A percentile compares a stretch with the other conserved stretches of the same genome.
Conservation (phyloP, 2,113 vertebrate species). For the Zosterops japonicus region DNA sequence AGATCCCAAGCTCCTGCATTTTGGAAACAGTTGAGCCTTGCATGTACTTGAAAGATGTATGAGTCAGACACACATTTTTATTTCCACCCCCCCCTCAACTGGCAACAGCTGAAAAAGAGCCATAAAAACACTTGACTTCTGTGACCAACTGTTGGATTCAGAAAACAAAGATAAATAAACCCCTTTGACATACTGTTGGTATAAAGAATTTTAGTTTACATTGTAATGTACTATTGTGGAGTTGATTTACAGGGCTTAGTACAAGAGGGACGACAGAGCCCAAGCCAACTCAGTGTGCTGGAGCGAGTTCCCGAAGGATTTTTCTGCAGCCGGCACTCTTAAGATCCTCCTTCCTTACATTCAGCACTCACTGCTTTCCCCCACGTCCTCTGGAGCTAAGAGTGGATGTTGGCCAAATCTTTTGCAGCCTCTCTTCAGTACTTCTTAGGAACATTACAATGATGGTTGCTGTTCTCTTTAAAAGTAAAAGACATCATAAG, state of each 20-base stretch:
- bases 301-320: conserved; percentile 5
- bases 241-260: conserved; percentile 62
- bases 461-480: conserved; percentile 54
- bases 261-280: conserved; percentile 57
- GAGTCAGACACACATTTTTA: conserved; percentile 78
- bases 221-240: conserved; percentile 77
- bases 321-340: conserved; percentile 33
- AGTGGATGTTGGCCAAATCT: conserved; percentile 6
- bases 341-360: conserved; percentile 33
- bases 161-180: conserved; percentile 51
- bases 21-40: conserved; percentile 77
- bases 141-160: conserved; percentile 92
- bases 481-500: neutral
- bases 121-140: conserved; percentile 94
- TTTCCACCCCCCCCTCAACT: neutral
- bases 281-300: neutral
- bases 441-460: conserved; percentile 50
- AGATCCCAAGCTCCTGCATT: conserved; percentile 54
- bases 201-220: conserved; percentile 81
- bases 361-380: conserved; percentile 22
- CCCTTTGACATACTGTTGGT: conserved; percentile 60
- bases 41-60: conserved; percentile 92
- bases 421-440: conserved; percentile 51
- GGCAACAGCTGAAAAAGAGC: conserved; percentile 80
- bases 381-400: neutral